These are phyloP conservation scores for Macrophya alboannulata DNA, from an alignment of 2,888 invertebrate species.

Conservation along the genomic window DNA sequence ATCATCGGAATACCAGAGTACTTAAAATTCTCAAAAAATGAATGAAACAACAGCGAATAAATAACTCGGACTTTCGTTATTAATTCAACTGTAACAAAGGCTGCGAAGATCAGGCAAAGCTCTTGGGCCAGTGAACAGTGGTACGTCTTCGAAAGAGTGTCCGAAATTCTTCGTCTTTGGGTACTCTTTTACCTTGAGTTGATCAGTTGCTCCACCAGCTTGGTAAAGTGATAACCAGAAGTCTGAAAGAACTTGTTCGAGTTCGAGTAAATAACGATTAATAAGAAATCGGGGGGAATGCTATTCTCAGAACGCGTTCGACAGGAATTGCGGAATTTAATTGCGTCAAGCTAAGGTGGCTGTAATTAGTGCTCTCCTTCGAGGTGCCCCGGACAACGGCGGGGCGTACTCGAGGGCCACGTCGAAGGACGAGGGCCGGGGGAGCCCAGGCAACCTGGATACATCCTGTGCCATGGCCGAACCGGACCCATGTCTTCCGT, in stretches of 20 bases:
- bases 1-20: background rate
- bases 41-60: background rate
- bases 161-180: background rate
- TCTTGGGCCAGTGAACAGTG: background rate
- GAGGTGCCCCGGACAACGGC: slow-evolving; percentile 61
- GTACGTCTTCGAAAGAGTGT: background rate
- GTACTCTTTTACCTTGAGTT: background rate
- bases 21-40: background rate
- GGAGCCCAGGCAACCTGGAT: slow-evolving; percentile 55
- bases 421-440: slow-evolving; percentile 60
- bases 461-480: slow-evolving; percentile 72
- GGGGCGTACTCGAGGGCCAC: slow-evolving; percentile 60
- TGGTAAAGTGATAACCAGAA: background rate
- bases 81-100: background rate
- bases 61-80: background rate
- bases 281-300: background rate
- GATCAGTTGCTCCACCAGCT: background rate
- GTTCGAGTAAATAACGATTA: background rate
- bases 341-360: slow-evolving; percentile 59
- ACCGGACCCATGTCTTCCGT: slow-evolving; percentile 78
- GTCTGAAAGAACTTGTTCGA: background rate
- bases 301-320: background rate
- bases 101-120: background rate
- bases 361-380: slow-evolving; percentile 63
- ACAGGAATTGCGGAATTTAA: slow-evolving; percentile 8